Conservation (phyloP, 2,797 vertebrate genomes). For the Scolopax bukidnonensis region DNA sequence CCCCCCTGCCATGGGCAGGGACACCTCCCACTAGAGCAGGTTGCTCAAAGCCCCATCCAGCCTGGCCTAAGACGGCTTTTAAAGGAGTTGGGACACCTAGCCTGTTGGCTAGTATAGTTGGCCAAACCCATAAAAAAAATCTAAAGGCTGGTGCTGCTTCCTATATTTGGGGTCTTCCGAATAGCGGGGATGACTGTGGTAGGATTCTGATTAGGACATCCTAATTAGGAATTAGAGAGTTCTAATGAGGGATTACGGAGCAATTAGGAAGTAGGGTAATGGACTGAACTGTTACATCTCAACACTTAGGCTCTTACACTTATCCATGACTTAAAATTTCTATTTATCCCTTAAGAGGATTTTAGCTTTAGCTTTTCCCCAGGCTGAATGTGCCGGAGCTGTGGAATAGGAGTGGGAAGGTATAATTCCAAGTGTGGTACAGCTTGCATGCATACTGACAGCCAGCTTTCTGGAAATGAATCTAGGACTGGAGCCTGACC, state of each 20-base stretch:
- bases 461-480: neutral
- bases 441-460: neutral
- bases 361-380: constrained; percentile 24
- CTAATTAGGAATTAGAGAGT: constrained; percentile 41
- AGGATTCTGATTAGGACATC: neutral
- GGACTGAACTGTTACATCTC: constrained; percentile 1
- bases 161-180: neutral
- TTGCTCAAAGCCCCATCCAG: too few relatives aligned
- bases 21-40: too few relatives aligned
- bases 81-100: neutral
- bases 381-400: neutral
- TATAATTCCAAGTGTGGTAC: neutral
- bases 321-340: constrained; percentile 45
- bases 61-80: neutral
- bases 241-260: neutral
- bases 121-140: neutral
- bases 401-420: neutral
- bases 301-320: neutral
- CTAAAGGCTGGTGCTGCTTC: neutral
- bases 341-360: constrained; percentile 51
- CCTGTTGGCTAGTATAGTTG: neutral
- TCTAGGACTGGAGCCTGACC: neutral
- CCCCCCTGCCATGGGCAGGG: too few relatives aligned
- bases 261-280: constrained; percentile 1
- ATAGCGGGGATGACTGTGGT: neutral